phyloP scores from a whole-genome alignment of 2,888 invertebrate genomes.

The Hypomecis punctinalis region DNA sequence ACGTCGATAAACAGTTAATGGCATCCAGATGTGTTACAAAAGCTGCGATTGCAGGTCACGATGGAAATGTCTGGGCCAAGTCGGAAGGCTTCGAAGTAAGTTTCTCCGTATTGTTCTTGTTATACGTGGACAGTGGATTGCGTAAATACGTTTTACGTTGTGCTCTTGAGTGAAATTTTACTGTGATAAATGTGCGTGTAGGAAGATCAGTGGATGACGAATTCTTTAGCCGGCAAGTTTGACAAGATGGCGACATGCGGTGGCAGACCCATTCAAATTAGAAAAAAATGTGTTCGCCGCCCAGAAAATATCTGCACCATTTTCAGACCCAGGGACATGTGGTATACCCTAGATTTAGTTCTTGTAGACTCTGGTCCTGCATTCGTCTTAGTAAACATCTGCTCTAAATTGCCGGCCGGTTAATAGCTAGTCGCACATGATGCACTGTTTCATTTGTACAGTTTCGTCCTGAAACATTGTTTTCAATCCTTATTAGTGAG shows the following conservation, averaged over 20 bases:
- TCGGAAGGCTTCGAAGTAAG: constrained; percentile 97
- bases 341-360: constrained; percentile 15
- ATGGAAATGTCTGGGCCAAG: constrained; percentile 98
- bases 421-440: too few relatives aligned
- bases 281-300: constrained; percentile 48
- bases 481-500: too few relatives aligned
- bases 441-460: too few relatives aligned
- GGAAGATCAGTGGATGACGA: constrained; percentile 64
- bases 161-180: constrained; percentile 50
- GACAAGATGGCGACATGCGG: constrained; percentile 85
- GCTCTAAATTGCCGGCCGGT: constrained; percentile 2
- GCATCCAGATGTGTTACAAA: constrained; percentile 97
- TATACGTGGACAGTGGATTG: constrained; percentile 65
- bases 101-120: constrained; percentile 68
- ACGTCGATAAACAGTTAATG: constrained; percentile 98
- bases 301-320: constrained; percentile 8
- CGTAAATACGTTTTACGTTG: constrained; percentile 45
- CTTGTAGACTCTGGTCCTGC: background rate
- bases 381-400: background rate
- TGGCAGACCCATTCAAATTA: constrained; percentile 65
- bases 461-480: too few relatives aligned
- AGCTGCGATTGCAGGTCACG: constrained; percentile 97
- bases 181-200: constrained; percentile 58
- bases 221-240: constrained; percentile 74
- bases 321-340: constrained; percentile 5